These are phyloP conservation scores for Drosophila nigritarsus DNA, from an alignment of 2,888 invertebrate species.

Conservation along the genomic window DNA sequence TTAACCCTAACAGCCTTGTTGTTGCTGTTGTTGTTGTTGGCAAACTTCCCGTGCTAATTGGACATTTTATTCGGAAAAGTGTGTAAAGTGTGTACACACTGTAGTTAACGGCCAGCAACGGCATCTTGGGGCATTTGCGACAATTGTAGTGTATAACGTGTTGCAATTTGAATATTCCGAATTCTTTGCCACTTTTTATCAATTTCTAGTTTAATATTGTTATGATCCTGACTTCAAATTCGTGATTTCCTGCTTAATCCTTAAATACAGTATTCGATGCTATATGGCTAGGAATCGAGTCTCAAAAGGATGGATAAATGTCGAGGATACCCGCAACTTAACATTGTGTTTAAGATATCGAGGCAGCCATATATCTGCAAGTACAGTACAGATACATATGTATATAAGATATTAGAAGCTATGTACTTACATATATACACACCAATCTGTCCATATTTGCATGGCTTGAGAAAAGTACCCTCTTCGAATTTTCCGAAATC, in stretches of 20 bases:
- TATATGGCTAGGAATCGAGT: neutral
- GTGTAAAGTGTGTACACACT: slow-evolving; percentile 7
- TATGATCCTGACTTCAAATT: neutral
- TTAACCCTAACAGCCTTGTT: neutral
- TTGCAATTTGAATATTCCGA: neutral
- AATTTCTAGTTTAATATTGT: neutral
- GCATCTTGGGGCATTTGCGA: neutral
- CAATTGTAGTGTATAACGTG: neutral
- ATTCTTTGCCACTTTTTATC: neutral
- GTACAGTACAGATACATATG: too few species aligned
- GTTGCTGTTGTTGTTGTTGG: slow-evolving; percentile 15
- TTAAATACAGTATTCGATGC: too few species aligned
- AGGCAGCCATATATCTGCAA: neutral
- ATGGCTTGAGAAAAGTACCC: too few species aligned
- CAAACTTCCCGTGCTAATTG: slow-evolving; percentile 71
- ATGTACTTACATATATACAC: neutral
- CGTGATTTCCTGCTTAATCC: too few species aligned
- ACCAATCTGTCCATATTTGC: neutral
- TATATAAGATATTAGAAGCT: too few species aligned
- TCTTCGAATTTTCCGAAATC: too few species aligned
- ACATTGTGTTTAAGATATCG: neutral
- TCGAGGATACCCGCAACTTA: neutral
- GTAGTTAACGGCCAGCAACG: neutral
- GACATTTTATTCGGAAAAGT: slow-evolving; percentile 37
- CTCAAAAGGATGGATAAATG: neutral